A percentile compares a stretch with the other conserved stretches of the same genome.
Conservation (phyloP, 2,113 vertebrate species). For the Corvus cornix region DNA sequence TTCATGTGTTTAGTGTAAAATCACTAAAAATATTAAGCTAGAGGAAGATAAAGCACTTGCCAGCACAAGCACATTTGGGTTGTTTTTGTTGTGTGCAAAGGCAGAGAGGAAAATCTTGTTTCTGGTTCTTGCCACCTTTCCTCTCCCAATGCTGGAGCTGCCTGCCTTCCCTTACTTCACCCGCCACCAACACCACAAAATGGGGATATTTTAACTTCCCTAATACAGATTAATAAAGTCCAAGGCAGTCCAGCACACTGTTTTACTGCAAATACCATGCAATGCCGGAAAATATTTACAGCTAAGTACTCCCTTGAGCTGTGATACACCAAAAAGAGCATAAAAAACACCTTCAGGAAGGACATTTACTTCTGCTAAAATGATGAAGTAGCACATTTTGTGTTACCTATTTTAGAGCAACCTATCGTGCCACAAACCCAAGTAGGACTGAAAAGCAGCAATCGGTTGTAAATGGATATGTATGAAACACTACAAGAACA, state of each 20-base stretch:
- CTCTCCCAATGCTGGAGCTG: not conserved
- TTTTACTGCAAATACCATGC: not conserved
- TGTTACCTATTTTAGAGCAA: not conserved
- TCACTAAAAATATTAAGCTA: not conserved
- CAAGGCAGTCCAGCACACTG: not conserved
- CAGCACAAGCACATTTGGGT: not conserved
- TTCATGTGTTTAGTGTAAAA: not conserved
- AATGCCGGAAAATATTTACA: not conserved
- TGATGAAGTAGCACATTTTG: not conserved
- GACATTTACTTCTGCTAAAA: not conserved
- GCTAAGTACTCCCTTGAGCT: not conserved
- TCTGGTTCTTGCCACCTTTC: not conserved
- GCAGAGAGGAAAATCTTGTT: not conserved
- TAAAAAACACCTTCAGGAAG: not conserved
- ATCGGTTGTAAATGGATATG: rapidly evolving
- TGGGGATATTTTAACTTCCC: not conserved
- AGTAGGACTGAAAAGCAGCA: not conserved
- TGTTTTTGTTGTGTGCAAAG: not conserved
- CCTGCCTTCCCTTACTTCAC: not conserved
- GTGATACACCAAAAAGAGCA: not conserved
- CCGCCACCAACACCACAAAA: not conserved
- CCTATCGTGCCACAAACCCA: not conserved
- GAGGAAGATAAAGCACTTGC: not conserved
- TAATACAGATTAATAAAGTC: not conserved
- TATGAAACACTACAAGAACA: not conserved